Conservation (phyloP, 2,888 invertebrate species). For the Atrina japonica region DNA sequence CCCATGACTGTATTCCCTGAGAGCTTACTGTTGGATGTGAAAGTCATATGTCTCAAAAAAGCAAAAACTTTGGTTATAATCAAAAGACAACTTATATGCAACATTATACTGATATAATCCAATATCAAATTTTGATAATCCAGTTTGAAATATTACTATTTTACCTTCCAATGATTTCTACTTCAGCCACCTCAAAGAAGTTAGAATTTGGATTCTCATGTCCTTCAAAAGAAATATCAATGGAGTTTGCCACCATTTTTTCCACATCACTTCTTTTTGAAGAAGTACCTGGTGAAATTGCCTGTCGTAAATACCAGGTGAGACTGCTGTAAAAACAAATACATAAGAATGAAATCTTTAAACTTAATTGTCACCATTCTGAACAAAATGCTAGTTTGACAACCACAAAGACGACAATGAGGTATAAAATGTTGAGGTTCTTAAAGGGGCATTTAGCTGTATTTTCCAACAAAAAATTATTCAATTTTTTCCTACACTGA, state of each 20-base stretch:
- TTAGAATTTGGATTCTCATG: neutral
- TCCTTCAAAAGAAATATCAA: neutral
- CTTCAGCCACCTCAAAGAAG: neutral
- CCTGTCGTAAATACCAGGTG: neutral
- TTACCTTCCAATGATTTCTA: constrained; percentile 2
- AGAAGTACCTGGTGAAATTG: neutral
- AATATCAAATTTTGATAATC: too few relatives aligned
- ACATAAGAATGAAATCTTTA: neutral
- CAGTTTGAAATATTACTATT: too few relatives aligned
- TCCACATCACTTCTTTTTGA: constrained; percentile 16
- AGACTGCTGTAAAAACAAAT: neutral
- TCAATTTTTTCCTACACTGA: too few relatives aligned
- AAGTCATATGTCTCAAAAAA: too few relatives aligned
- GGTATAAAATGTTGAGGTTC: too few relatives aligned
- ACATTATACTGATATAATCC: too few relatives aligned
- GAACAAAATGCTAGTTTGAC: neutral
- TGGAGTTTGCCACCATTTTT: constrained; percentile 8
- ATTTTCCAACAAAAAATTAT: too few relatives aligned
- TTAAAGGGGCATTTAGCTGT: too few relatives aligned
- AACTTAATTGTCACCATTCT: neutral
- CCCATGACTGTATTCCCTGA: too few relatives aligned
- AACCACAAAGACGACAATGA: neutral
- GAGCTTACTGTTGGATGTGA: too few relatives aligned
- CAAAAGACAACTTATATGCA: too few relatives aligned
- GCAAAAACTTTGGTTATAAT: too few relatives aligned